Percentiles rank a stretch among this genome's conserved stretches.
These are phyloP conservation scores for Lerema accius DNA, from an alignment of 1,140 invertebrate genomes.

Conservation along the genomic window DNA sequence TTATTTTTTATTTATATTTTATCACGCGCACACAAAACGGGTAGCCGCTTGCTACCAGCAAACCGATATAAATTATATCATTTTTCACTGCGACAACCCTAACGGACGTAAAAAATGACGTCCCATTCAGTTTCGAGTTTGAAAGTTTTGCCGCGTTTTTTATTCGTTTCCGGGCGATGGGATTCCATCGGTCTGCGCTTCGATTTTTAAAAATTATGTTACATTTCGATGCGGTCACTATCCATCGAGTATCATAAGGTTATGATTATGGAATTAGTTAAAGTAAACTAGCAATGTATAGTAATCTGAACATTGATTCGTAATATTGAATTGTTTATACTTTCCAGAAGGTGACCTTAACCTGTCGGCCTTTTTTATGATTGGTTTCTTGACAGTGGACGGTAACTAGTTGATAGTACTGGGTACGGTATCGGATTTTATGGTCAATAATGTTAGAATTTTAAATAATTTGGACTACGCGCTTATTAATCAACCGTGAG, in stretches of 20 bases:
- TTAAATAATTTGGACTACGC: conserved; percentile 51
- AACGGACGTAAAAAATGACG: conserved; percentile 81
- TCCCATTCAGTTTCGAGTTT: conserved; percentile 77
- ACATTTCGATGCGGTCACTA: conserved; percentile 8
- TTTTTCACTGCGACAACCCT: conserved; percentile 80
- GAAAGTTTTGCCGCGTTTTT: conserved; percentile 81
- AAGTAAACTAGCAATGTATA: conserved; percentile 31
- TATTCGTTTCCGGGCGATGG: conserved; percentile 77
- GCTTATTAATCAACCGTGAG: conserved; percentile 48
- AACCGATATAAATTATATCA: conserved; percentile 81
- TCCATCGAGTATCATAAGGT: conserved; percentile 23
- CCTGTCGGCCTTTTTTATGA: conserved; percentile 48
- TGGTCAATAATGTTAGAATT: conserved; percentile 49
- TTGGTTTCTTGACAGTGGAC: conserved; percentile 38
- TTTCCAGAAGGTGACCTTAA: conserved; percentile 25
- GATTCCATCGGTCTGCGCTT: conserved; percentile 72
- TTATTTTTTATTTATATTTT: conserved; percentile 74
- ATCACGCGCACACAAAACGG: conserved; percentile 77
- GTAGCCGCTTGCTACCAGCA: conserved; percentile 75
- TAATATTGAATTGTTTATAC: conserved; percentile 24
- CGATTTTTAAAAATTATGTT: conserved; percentile 41
- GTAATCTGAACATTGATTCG: background rate
- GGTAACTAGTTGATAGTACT: conserved; percentile 42
- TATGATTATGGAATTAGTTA: background rate
- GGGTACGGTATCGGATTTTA: conserved; percentile 43